Conservation (phyloP, 2,888 invertebrate genomes). For the Creontiades dilutus region DNA sequence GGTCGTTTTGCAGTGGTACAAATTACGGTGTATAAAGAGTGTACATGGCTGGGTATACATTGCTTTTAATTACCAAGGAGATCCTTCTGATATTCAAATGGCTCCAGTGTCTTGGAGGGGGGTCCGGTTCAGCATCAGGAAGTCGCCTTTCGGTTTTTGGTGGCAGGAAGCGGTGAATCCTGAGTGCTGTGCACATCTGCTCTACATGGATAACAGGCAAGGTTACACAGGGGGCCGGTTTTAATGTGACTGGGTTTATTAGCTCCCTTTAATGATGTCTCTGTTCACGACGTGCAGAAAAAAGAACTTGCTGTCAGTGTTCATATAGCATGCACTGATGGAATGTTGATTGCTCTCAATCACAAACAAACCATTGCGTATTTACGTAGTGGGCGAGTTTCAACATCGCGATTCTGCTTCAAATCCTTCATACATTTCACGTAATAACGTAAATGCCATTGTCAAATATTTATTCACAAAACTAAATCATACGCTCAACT, state of each 20-base stretch:
- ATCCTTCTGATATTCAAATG: slow-evolving; percentile 71
- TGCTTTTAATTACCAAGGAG: slow-evolving; percentile 71
- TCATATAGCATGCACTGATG: no score
- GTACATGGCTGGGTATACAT: slow-evolving; percentile 68
- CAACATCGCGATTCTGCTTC: no score
- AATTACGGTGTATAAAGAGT: slow-evolving; percentile 69
- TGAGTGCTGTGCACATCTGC: slow-evolving; percentile 45
- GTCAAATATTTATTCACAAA: no score
- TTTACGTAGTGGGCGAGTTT: no score
- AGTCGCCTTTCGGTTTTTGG: slow-evolving; percentile 47
- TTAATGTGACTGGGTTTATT: not conserved
- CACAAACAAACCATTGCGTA: no score
- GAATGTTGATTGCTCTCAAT: no score
- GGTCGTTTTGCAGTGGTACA: slow-evolving; percentile 71
- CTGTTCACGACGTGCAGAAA: not conserved
- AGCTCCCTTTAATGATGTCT: not conserved
- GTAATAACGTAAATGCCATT: no score
- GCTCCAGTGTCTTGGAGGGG: slow-evolving; percentile 46
- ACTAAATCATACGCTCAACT: no score
- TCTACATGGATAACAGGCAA: not conserved
- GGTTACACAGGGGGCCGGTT: not conserved
- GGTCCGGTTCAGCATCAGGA: slow-evolving; percentile 55
- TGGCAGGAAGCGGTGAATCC: slow-evolving; percentile 66
- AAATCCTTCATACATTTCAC: no score
- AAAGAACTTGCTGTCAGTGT: not conserved